Percentiles rank a stretch among this genome's conserved stretches.
Conservation (phyloP, 2,113 vertebrate genomes). For the Hippopotamus amphibius region DNA sequence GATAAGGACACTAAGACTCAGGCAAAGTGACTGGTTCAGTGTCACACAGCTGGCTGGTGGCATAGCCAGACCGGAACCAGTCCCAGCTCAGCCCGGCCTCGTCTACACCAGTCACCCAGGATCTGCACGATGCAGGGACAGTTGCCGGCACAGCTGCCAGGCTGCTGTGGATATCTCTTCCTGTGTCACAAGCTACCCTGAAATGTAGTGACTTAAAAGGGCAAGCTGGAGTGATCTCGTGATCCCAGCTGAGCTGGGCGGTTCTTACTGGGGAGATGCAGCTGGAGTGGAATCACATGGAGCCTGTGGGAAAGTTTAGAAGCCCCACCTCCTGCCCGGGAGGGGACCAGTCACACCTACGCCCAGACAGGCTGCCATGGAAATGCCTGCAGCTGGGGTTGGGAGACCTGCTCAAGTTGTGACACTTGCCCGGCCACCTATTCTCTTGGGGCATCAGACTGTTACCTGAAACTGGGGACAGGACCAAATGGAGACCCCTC, state of each 20-base stretch:
- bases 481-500: background rate
- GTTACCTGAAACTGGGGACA: background rate
- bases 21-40: background rate
- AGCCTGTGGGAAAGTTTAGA: background rate
- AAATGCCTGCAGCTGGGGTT: background rate
- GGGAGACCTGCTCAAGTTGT: rapidly evolving
- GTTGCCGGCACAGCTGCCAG: rapidly evolving
- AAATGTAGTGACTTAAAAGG: background rate
- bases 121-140: rapidly evolving
- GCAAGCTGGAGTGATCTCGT: no score
- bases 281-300: background rate
- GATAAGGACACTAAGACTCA: no score
- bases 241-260: background rate
- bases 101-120: background rate
- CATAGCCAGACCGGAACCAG: background rate
- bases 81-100: background rate
- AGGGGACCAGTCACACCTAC: rapidly evolving
- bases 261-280: background rate
- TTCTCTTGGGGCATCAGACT: background rate
- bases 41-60: background rate
- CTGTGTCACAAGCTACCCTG: background rate
- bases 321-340: rapidly evolving
- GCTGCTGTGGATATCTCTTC: background rate
- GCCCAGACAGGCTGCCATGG: rapidly evolving
- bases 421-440: no score